Evolutionary conservation across 2,888 invertebrate genomes (phyloP).

Genomic region (Meteorus colon): DNA sequence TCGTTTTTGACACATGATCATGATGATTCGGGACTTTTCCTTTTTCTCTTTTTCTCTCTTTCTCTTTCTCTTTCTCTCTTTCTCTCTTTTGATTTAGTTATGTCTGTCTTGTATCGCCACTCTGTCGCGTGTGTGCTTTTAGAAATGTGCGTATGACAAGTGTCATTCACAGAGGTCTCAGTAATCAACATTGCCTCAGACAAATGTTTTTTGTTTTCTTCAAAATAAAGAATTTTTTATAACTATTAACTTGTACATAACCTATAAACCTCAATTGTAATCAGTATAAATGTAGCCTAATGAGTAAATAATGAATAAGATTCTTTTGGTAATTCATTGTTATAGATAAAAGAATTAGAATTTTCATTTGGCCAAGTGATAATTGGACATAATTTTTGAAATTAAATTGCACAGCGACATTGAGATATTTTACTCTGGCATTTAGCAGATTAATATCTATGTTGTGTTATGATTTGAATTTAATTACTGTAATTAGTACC

Average conservation of each 20-base stretch:
- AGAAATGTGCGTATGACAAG: constrained; percentile 12
- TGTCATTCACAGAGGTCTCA: constrained; percentile 13
- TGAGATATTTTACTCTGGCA: no score
- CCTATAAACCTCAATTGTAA: no score
- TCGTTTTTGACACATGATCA: constrained; percentile 37
- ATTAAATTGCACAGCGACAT: no score
- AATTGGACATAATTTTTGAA: no score
- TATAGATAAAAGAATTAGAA: no score
- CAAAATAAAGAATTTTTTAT: not conserved
- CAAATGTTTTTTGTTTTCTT: not conserved
- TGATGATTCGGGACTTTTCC: constrained; percentile 28
- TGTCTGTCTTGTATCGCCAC: not conserved
- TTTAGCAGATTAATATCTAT: no score
- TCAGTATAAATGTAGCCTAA: no score
- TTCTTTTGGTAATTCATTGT: no score
- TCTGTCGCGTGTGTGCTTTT: constrained; percentile 11
- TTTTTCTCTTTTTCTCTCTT: constrained; percentile 11
- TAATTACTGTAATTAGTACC: no score
- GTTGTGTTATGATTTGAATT: no score
- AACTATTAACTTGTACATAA: not conserved
- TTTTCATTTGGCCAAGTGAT: no score
- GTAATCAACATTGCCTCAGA: not conserved
- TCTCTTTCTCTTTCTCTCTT: not conserved
- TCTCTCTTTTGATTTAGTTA: not conserved
- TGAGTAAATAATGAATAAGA: no score